phyloP scores from a whole-genome alignment of 1,140 invertebrate genomes.

The Condylostylus longicornis region DNA sequence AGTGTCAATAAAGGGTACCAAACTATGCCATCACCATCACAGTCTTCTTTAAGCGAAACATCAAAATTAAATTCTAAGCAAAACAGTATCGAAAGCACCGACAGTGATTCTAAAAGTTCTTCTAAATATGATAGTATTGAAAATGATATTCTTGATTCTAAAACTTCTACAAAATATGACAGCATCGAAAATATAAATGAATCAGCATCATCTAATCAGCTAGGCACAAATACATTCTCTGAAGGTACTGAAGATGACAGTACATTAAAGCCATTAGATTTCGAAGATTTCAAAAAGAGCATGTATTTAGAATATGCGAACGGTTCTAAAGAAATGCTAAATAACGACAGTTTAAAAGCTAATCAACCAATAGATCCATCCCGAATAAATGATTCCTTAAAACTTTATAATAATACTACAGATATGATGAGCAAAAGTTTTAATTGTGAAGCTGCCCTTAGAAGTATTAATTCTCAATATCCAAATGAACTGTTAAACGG shows the following conservation, averaged over 20 bases:
- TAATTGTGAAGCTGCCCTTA: constrained; percentile 26
- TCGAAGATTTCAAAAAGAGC: constrained; percentile 29
- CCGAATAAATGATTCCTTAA: constrained; percentile 33
- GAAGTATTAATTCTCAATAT: constrained; percentile 24
- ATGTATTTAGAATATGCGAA: constrained; percentile 28
- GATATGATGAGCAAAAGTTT: constrained; percentile 32
- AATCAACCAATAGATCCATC: constrained; percentile 36
- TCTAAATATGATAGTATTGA: too few relatives aligned
- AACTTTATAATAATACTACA: constrained; percentile 30
- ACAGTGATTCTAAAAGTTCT: constrained; percentile 8
- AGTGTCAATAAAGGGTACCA: constrained; percentile 51
- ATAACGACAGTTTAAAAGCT: constrained; percentile 30
- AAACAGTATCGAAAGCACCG: constrained; percentile 14
- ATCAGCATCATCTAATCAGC: constrained; percentile 16
- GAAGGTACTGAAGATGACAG: constrained; percentile 20
- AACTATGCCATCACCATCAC: constrained; percentile 53
- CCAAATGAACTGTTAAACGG: constrained; percentile 28
- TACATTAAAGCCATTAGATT: constrained; percentile 30
- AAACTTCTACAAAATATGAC: constrained; percentile 13
- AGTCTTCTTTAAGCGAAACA: constrained; percentile 32
- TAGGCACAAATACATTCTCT: constrained; percentile 19
- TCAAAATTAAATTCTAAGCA: constrained; percentile 17
- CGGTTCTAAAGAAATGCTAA: constrained; percentile 27
- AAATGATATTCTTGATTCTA: too few relatives aligned
- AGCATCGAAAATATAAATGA: constrained; percentile 16